Evolutionary conservation across 2,888 invertebrate species (phyloP).

Genomic region (Lithosia quadra): DNA sequence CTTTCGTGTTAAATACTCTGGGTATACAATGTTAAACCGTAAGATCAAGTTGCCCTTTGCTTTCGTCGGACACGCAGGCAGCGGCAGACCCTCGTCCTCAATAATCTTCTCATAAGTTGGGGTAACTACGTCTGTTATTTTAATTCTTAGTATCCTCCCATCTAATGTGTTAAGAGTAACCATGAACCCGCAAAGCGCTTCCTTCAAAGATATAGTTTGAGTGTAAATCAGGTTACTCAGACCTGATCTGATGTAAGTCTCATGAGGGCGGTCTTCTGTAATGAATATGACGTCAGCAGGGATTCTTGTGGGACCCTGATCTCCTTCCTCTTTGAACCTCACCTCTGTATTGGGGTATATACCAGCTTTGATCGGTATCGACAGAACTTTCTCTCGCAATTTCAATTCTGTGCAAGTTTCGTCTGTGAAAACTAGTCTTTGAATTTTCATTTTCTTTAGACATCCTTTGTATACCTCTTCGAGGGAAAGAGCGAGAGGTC

Average conservation of each 20-base stretch:
- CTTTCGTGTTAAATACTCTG: slow-evolving; percentile 78
- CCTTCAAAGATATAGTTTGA: slow-evolving; percentile 88
- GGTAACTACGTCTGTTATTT: slow-evolving; percentile 90
- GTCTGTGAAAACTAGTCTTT: slow-evolving; percentile 89
- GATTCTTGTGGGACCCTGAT: slow-evolving; percentile 91
- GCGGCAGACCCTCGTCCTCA: slow-evolving; percentile 91
- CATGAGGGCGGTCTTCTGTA: slow-evolving; percentile 90
- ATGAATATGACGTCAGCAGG: slow-evolving; percentile 93
- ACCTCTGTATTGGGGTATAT: slow-evolving; percentile 91
- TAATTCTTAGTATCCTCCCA: slow-evolving; percentile 88
- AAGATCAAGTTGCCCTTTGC: slow-evolving; percentile 91
- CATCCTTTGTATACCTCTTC: slow-evolving; percentile 90
- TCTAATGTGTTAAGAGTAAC: slow-evolving; percentile 91
- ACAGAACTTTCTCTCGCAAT: slow-evolving; percentile 90
- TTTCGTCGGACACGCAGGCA: slow-evolving; percentile 86
- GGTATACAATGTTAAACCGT: slow-evolving; percentile 86
- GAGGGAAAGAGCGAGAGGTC: slow-evolving; percentile 82
- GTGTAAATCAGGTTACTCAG: slow-evolving; percentile 89
- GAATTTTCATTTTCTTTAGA: slow-evolving; percentile 94
- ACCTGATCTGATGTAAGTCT: slow-evolving; percentile 88
- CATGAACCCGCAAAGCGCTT: slow-evolving; percentile 90
- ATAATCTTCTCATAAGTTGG: slow-evolving; percentile 90
- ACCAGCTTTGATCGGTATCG: slow-evolving; percentile 92
- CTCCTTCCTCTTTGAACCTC: slow-evolving; percentile 92
- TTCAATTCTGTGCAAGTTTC: slow-evolving; percentile 88